Percentiles rank a stretch among this genome's conserved stretches.
These are phyloP conservation scores for Clamator glandarius DNA, from an alignment of 2,797 vertebrate species.

Conservation along the genomic window DNA sequence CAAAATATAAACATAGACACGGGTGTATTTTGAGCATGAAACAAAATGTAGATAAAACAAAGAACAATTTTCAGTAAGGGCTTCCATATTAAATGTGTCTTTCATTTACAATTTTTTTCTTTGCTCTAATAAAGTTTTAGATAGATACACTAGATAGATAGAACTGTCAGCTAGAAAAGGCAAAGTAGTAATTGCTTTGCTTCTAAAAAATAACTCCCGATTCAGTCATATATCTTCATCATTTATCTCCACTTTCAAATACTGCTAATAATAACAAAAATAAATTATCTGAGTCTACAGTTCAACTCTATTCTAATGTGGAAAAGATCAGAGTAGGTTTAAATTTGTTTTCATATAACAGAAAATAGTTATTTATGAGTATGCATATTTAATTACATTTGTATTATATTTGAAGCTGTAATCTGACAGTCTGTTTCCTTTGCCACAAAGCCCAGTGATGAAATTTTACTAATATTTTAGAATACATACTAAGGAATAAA, in stretches of 20 bases:
- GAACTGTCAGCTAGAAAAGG: background rate
- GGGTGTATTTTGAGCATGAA: background rate
- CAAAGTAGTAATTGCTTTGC: background rate
- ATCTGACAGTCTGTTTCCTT: background rate
- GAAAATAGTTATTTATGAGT: background rate
- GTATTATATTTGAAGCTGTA: background rate
- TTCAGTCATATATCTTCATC: background rate
- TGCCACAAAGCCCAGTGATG: background rate
- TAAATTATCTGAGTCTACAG: background rate
- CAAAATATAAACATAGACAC: background rate
- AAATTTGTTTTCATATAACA: background rate
- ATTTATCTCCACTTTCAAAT: background rate
- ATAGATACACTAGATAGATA: background rate
- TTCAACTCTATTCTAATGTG: background rate
- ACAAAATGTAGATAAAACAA: background rate
- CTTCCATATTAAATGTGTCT: background rate
- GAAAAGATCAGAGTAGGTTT: background rate
- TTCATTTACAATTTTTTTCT: background rate
- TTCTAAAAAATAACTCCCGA: background rate
- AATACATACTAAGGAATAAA: background rate
- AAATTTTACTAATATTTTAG: background rate
- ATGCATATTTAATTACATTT: background rate
- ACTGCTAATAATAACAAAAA: background rate
- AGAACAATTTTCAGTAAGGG: background rate
- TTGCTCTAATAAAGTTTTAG: background rate